Base-by-base conservation (phyloP, 1,140 invertebrate genomes). In the Aphelenchoides besseyi region DNA sequence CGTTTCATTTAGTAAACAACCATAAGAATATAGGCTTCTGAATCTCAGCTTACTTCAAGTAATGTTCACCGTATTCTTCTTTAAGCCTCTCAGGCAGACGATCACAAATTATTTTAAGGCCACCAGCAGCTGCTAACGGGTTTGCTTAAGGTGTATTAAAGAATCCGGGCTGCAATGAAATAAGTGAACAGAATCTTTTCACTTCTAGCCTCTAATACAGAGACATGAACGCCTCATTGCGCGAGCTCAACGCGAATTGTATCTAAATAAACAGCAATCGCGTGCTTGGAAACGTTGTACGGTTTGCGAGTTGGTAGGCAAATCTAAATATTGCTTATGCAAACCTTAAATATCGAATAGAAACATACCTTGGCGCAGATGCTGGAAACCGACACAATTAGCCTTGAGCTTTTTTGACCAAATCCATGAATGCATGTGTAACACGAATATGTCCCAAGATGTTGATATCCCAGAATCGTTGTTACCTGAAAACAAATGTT, bases 1-100 rank as follows among this genome's bases (percentile, higher is more conserved):
- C 95, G 88, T 86, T 97, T 98, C 71, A 99, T 88, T 85, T 98
- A 99, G 86, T 94, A 98, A 30, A 98, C 90, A n/a, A n/a, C n/a
- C n/a, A n/a, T n/a, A n/a, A n/a, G n/a, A n/a, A n/a, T n/a, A n/a
- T n/a, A n/a, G n/a, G n/a, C n/a, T n/a, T n/a, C n/a, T n/a, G n/a
- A n/a, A n/a, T n/a, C n/a, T n/a, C n/a, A n/a, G n/a, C n/a, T n/a
- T n/a, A 71, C 26, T 70, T 70, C n/a, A 71, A 52, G 32, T 36
- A 70, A 28, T 70, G 29, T 33, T 70, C 69, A 30, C 69, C 69
- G 32, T 70, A 70, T 33, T 70, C 69, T 18, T 70, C 67, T 35
- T 71, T 66, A 16, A 71, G n/a, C 26, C 26, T 18, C 29, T 70
- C 12, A 16, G 69, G 69, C 16, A 71, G 29, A 2, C 68, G n/a